Percentiles rank a stretch among this genome's conserved stretches.
These are phyloP conservation scores for Caprella mutica DNA, from an alignment of 2,888 invertebrate species.

Conservation along the genomic window DNA sequence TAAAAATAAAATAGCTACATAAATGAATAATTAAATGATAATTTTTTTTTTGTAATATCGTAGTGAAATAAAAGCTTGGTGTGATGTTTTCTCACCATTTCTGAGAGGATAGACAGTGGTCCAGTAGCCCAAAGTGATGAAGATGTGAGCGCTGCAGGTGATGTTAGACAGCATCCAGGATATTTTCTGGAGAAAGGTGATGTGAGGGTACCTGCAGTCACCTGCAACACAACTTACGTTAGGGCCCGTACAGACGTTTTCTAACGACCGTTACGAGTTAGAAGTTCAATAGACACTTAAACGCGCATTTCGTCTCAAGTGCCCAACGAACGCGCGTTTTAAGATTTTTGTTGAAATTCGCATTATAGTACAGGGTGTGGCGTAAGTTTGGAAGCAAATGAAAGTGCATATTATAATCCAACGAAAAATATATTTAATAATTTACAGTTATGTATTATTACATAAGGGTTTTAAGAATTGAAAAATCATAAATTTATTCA, in stretches of 20 bases:
- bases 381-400: no score
- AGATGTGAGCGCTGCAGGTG: constrained; percentile 19
- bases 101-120: constrained; percentile 24
- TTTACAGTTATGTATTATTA: no score
- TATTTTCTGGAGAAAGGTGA: constrained; percentile 11
- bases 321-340: no score
- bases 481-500: no score
- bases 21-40: neutral
- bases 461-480: no score
- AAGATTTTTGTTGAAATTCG: no score
- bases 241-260: neutral
- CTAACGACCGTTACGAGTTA: neutral
- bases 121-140: constrained; percentile 28
- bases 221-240: constrained; percentile 11
- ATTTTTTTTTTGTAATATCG: neutral
- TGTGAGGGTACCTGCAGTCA: constrained; percentile 16
- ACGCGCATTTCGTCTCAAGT: no score
- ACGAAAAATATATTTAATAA: no score
- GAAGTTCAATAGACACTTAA: neutral
- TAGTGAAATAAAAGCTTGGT: neutral
- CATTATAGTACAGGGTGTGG: no score
- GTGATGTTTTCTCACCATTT: constrained; percentile 16
- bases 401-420: no score
- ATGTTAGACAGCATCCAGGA: constrained; percentile 30
- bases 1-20: neutral